These are phyloP conservation scores for Dromococcyx pavoninus DNA, from an alignment of 2,797 vertebrate species.

Conservation along the genomic window DNA sequence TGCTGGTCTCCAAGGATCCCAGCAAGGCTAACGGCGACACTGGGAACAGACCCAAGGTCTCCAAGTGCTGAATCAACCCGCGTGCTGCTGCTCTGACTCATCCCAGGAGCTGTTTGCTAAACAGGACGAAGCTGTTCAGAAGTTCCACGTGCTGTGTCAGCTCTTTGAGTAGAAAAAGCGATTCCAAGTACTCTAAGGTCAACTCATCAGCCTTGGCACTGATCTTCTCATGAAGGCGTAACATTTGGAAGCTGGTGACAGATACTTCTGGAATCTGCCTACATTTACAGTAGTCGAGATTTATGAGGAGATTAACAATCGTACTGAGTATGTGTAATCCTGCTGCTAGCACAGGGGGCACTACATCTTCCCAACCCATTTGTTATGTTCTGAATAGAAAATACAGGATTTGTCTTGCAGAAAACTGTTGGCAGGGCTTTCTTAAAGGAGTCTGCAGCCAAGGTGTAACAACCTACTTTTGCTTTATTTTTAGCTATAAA, in stretches of 20 bases:
- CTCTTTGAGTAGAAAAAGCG: fast-evolving
- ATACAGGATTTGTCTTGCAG: background rate
- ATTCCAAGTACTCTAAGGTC: background rate
- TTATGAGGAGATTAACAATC: background rate
- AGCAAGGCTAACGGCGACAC: background rate
- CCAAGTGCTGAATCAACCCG: background rate
- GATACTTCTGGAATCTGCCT: background rate
- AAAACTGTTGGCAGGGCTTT: background rate
- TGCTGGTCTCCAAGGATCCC: background rate
- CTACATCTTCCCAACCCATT: background rate
- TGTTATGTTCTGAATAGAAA: background rate
- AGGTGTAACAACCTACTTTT: background rate
- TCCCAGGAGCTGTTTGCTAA: background rate
- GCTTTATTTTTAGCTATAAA: background rate
- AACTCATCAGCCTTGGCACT: background rate
- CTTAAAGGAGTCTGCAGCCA: background rate
- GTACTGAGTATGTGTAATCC: background rate
- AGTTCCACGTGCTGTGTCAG: background rate
- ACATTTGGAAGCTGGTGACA: background rate
- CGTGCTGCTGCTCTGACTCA: background rate
- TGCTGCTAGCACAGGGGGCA: background rate
- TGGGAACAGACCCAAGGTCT: slow-evolving; percentile 3
- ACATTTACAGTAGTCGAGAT: background rate
- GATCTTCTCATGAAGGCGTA: background rate
- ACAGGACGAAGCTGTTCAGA: background rate